phyloP scores from a whole-genome alignment of 1,140 invertebrate species.

The Drosophila nebulosa region DNA sequence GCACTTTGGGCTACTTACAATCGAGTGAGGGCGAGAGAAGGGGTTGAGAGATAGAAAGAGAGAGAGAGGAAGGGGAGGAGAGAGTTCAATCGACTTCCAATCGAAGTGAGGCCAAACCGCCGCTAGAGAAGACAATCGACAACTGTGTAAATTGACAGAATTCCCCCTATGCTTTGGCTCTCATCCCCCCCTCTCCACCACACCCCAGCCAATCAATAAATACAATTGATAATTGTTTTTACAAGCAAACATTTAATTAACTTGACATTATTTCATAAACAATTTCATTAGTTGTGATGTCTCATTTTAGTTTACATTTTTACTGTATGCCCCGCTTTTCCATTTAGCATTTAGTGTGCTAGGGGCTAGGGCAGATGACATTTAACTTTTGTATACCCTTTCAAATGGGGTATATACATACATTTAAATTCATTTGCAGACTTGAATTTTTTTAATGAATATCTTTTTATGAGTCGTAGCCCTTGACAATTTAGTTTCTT shows the following conservation, averaged over 20 bases:
- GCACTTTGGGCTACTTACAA: conserved; percentile 18
- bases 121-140: background rate
- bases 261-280: conserved; percentile 26
- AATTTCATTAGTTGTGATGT: conserved; percentile 23
- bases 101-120: background rate
- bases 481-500: too few species aligned
- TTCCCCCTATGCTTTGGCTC: background rate
- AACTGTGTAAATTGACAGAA: background rate
- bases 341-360: background rate
- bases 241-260: conserved; percentile 28
- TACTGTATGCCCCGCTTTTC: background rate
- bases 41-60: too few species aligned
- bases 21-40: too few species aligned
- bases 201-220: background rate
- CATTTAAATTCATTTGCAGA: too few species aligned
- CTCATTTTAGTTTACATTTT: background rate
- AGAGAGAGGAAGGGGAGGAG: too few species aligned
- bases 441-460: too few species aligned
- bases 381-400: background rate
- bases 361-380: background rate
- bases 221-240: conserved; percentile 9
- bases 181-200: background rate
- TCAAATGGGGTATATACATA: background rate
- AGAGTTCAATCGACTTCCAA: conserved; percentile 16
- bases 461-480: too few species aligned